Conservation (phyloP, 1,140 invertebrate species). For the Calliopsis andreniformis region DNA sequence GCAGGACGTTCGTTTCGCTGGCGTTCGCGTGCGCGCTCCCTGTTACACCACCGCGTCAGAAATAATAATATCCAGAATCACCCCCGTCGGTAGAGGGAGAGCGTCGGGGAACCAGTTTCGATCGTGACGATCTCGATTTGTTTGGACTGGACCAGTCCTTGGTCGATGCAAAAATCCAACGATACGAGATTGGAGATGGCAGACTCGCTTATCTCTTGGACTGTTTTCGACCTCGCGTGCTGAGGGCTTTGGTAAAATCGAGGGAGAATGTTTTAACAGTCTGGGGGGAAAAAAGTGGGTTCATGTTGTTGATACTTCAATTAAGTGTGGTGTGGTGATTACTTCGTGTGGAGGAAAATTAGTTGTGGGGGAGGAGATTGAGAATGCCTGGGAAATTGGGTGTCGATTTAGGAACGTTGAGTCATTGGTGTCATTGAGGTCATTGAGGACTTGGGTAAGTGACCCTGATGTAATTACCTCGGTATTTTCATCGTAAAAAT, state of each 20-base stretch:
- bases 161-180: neutral
- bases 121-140: constrained; percentile 16
- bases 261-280: constrained; percentile 33
- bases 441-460: too few species aligned
- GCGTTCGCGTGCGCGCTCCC: constrained; percentile 34
- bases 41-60: constrained; percentile 9
- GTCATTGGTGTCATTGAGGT: too few species aligned
- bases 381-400: neutral
- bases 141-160: neutral
- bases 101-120: neutral
- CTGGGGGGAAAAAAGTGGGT: constrained; percentile 20
- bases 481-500: too few species aligned
- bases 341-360: neutral
- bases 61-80: constrained; percentile 55
- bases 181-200: neutral
- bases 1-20: constrained; percentile 11
- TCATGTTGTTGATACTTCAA: neutral
- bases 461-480: too few species aligned
- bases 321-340: neutral
- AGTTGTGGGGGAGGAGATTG: too few species aligned
- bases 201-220: neutral
- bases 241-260: constrained; percentile 35
- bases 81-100: neutral
- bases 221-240: neutral
- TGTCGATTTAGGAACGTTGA: too few species aligned